phyloP scores from a whole-genome alignment of 2,113 vertebrate genomes.

The Opisthocomus hoazin region DNA sequence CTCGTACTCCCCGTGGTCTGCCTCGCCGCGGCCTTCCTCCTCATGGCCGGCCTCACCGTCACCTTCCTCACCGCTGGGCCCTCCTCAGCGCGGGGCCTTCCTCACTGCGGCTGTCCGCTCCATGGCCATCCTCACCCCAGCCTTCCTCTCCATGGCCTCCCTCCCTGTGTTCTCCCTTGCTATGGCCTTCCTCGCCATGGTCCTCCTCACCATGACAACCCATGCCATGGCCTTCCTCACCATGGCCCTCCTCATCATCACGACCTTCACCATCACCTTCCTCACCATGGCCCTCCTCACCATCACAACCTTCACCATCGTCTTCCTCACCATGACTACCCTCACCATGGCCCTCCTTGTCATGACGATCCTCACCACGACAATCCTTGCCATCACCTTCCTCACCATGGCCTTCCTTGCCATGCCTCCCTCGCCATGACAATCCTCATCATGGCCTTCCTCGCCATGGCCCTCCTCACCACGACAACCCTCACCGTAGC shows the following conservation, averaged over 20 bases:
- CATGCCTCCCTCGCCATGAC: not conserved
- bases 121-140: not conserved
- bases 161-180: rapidly evolving
- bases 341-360: too few relatives aligned
- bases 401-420: not conserved
- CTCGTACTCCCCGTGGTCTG: not conserved
- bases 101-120: rapidly evolving
- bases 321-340: not conserved
- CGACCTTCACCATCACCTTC: too few relatives aligned
- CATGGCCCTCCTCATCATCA: not conserved
- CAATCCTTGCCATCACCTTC: not conserved
- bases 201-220: not conserved
- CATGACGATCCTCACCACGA: too few relatives aligned
- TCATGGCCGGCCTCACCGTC: rapidly evolving
- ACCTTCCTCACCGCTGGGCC: not conserved
- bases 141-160: too few relatives aligned
- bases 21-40: not conserved
- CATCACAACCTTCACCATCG: too few relatives aligned
- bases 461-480: too few relatives aligned
- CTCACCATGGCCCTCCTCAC: too few relatives aligned
- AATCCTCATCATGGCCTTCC: too few relatives aligned
- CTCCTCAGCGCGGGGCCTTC: rapidly evolving
- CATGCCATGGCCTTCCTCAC: not conserved
- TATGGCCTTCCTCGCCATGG: not conserved
- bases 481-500: not conserved